These are phyloP conservation scores for Corythaeola cristata DNA, from an alignment of 2,113 vertebrate genomes.

Conservation along the genomic window DNA sequence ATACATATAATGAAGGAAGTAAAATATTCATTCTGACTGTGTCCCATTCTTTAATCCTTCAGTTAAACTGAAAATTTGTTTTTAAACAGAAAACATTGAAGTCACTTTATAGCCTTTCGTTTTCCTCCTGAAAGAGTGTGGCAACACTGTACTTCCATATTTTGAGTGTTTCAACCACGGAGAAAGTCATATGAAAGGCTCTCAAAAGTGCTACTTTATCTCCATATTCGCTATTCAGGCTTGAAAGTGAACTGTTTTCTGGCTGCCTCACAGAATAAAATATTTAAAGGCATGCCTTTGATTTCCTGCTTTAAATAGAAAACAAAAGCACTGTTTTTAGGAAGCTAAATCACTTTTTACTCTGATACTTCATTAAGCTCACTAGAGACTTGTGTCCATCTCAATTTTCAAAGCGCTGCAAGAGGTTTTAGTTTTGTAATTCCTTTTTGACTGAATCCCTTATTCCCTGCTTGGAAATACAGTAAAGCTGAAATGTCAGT, in stretches of 20 bases:
- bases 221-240: background rate
- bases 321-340: constrained; percentile 50
- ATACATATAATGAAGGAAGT: background rate
- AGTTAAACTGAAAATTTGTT: background rate
- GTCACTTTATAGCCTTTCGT: background rate
- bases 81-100: background rate
- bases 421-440: constrained; percentile 18
- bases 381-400: background rate
- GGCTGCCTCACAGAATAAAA: background rate
- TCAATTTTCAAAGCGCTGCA: constrained; percentile 3
- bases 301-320: constrained; percentile 44
- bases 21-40: background rate
- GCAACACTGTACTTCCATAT: background rate
- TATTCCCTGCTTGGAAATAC: background rate
- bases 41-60: constrained; percentile 14
- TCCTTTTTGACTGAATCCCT: background rate
- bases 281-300: constrained; percentile 6
- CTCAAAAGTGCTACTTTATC: constrained; percentile 40
- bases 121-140: background rate
- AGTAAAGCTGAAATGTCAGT: background rate
- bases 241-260: constrained; percentile 34
- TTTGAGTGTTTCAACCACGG: constrained; percentile 17
- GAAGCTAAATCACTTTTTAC: constrained; percentile 15
- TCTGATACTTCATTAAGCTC: constrained; percentile 42
- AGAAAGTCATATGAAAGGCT: constrained; percentile 41